Conservation (phyloP, 2,888 invertebrate genomes). For the Sarcophaga variegata region DNA sequence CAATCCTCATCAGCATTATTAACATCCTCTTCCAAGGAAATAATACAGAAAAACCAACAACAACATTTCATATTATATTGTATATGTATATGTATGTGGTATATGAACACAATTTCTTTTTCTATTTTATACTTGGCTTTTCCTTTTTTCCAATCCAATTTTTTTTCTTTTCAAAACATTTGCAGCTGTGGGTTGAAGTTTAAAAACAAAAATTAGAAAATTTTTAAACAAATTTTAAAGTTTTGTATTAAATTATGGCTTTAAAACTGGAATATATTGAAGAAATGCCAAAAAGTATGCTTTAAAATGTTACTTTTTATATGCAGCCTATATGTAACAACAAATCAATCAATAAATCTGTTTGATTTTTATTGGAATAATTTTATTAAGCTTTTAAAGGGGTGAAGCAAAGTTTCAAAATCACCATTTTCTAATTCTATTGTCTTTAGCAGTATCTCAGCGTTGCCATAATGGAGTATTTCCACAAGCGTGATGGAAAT, state of each 20-base stretch:
- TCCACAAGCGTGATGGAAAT: no score
- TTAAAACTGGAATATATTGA: neutral
- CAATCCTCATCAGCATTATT: constrained; percentile 69
- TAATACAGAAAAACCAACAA: neutral
- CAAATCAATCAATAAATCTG: neutral
- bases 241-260: neutral
- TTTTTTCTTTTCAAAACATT: constrained; percentile 10
- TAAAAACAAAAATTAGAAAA: constrained; percentile 1
- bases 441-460: no score
- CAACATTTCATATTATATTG: constrained; percentile 16
- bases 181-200: constrained; percentile 53
- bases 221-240: neutral
- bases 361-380: no score
- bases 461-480: no score
- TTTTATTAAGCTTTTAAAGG: no score
- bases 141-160: neutral
- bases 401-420: no score
- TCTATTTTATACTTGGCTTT: neutral
- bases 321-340: neutral
- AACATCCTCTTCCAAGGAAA: constrained; percentile 53
- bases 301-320: neutral
- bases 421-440: no score
- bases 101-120: constrained; percentile 1
- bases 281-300: constrained; percentile 7
- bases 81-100: neutral